Percentiles rank a stretch among this genome's conserved stretches.
These are phyloP conservation scores for Ichneumoninae sp. DNA, from an alignment of 2,888 invertebrate genomes.

Conservation along the genomic window DNA sequence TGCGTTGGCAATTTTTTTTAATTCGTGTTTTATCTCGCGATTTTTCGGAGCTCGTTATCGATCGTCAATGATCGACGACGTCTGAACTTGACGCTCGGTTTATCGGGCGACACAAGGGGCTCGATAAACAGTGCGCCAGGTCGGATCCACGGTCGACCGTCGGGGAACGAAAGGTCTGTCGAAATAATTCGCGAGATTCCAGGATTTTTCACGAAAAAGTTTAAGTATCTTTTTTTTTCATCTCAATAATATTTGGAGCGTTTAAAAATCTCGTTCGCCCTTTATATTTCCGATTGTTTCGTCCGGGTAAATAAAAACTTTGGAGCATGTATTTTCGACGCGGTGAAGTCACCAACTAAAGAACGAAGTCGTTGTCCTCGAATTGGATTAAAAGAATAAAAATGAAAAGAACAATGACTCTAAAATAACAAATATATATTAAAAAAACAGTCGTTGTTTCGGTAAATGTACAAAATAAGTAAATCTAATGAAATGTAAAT, in stretches of 20 bases:
- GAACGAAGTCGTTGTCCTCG: conserved; percentile 10
- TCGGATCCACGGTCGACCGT: conserved; percentile 25
- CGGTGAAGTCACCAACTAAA: conserved; percentile 1
- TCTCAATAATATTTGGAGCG: not conserved
- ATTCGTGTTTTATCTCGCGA: not conserved
- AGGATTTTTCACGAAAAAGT: not conserved
- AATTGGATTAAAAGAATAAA: not conserved
- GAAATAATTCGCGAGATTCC: not conserved
- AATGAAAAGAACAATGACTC: not conserved
- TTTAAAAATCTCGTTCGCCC: not conserved
- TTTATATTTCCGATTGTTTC: conserved; percentile 1
- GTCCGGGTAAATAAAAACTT: not conserved
- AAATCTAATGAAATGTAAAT: not conserved
- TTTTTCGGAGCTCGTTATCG: conserved; percentile 12
- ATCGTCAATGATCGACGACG: conserved; percentile 28
- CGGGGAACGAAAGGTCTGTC: not conserved
- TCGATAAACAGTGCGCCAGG: conserved; percentile 36
- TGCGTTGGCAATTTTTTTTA: conserved; percentile 23
- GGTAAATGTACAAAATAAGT: not conserved
- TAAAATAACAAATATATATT: not conserved
- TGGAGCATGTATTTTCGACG: not conserved
- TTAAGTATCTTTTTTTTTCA: not conserved
- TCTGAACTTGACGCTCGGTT: conserved; percentile 29
- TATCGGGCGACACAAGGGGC: conserved; percentile 45
- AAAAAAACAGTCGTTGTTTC: not conserved